A percentile compares a stretch with the other conserved stretches of the same genome.
These are phyloP conservation scores for Carettochelys insculpta DNA, from an alignment of 2,113 vertebrate species.

Conservation along the genomic window DNA sequence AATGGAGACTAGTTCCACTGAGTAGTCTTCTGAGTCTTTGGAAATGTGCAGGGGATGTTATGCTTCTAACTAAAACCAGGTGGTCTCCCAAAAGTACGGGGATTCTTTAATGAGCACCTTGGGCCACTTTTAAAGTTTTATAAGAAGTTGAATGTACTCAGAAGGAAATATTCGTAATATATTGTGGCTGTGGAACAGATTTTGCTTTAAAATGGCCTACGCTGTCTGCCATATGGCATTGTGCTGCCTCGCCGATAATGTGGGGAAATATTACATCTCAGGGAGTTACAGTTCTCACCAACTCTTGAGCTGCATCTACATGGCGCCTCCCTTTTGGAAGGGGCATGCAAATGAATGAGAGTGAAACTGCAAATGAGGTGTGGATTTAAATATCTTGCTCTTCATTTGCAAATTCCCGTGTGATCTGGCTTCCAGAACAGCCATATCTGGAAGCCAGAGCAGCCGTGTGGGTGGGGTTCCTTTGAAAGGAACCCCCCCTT, in stretches of 20 bases:
- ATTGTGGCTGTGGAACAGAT: background rate
- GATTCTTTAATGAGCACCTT: background rate
- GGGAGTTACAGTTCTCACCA: background rate
- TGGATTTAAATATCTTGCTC: no score
- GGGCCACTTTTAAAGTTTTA: background rate
- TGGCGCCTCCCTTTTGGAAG: no score
- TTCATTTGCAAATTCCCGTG: no score
- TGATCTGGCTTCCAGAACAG: no score
- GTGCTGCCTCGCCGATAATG: accelerated
- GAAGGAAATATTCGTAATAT: background rate
- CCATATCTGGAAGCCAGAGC: no score
- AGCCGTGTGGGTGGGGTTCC: no score
- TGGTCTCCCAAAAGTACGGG: background rate
- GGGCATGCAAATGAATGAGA: no score
- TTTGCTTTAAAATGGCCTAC: background rate
- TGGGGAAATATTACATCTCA: background rate
- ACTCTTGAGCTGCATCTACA: background rate
- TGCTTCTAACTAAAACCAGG: background rate
- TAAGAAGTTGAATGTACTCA: background rate
- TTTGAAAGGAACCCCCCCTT: no score
- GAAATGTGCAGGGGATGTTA: background rate
- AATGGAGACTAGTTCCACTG: accelerated
- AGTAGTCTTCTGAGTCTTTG: background rate
- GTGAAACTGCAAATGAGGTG: no score
- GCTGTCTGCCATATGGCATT: accelerated